These are phyloP conservation scores for Pachliopta kotzebuea DNA, from an alignment of 2,888 invertebrate genomes.

Conservation along the genomic window DNA sequence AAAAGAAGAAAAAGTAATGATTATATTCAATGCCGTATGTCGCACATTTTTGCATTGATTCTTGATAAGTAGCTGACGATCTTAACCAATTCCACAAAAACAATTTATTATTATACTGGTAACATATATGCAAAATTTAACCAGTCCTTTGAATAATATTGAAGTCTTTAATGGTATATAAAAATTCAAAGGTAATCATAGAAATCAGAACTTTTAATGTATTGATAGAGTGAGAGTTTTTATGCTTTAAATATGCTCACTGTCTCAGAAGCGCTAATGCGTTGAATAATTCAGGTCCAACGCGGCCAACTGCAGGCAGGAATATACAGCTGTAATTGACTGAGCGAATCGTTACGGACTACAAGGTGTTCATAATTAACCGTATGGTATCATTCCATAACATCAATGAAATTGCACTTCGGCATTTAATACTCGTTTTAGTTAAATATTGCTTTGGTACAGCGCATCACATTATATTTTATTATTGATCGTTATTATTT, in stretches of 20 bases:
- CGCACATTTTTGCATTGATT: background rate
- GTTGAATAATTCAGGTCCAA: conserved; percentile 27
- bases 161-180: background rate
- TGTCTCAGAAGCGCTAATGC: conserved; percentile 21
- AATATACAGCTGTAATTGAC: conserved; percentile 28
- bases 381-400: conserved; percentile 42
- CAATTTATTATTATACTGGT: background rate
- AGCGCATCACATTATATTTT: background rate
- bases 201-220: conserved; percentile 7
- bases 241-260: conserved; percentile 2
- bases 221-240: conserved; percentile 9
- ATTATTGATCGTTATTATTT: background rate
- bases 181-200: background rate
- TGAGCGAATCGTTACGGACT: conserved; percentile 29
- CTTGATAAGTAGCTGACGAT: background rate
- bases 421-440: conserved; percentile 1
- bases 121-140: background rate
- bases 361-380: conserved; percentile 54
- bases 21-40: too few relatives aligned
- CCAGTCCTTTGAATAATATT: background rate
- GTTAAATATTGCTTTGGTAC: background rate
- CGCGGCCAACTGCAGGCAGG: conserved; percentile 28
- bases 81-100: background rate
- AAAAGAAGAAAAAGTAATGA: too few relatives aligned
- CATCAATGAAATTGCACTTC: conserved; percentile 49